Evolutionary conservation across 1,140 invertebrate species (phyloP).

Genomic region (Macrobrachium rosenbergii): DNA sequence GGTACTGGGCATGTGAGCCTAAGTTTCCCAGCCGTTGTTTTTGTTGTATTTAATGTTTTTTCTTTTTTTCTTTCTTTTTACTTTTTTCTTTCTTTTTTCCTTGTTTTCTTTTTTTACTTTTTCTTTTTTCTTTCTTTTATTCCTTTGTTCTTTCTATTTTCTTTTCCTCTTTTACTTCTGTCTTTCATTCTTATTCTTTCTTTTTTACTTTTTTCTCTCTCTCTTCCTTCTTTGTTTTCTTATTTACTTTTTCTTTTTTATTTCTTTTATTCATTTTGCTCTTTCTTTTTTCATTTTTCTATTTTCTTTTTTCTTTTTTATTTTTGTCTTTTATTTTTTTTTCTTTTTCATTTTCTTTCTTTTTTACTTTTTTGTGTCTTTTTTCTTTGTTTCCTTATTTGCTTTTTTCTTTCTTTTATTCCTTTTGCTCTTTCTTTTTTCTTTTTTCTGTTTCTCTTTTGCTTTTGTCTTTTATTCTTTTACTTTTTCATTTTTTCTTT

Average conservation of each 20-base stretch:
- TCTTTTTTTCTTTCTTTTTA: too few species aligned
- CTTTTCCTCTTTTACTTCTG: too few species aligned
- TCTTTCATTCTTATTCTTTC: too few species aligned
- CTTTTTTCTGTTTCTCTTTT: too few species aligned
- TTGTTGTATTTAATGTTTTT: neutral
- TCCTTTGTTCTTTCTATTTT: neutral
- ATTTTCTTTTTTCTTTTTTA: neutral
- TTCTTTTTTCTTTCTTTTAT: too few species aligned
- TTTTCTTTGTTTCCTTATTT: too few species aligned
- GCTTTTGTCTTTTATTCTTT: too few species aligned
- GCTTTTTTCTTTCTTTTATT: neutral
- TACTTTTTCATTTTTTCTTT: neutral
- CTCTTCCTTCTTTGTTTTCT: too few species aligned
- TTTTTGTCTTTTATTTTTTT: neutral
- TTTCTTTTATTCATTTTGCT: neutral
- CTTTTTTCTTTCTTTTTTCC: too few species aligned
- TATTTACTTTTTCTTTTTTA: neutral
- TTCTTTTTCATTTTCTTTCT: neutral
- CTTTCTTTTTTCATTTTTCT: neutral
- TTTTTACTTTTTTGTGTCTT: neutral
- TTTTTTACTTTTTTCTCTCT: neutral
- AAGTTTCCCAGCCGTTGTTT: neutral
- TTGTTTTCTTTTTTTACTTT: too few species aligned
- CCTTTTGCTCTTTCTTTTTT: neutral
- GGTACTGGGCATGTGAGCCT: too few species aligned